A percentile compares a stretch with the other conserved stretches of the same genome.
phyloP scores from a whole-genome alignment of 2,888 invertebrate species.

The Lordiphosa fenestrarum region DNA sequence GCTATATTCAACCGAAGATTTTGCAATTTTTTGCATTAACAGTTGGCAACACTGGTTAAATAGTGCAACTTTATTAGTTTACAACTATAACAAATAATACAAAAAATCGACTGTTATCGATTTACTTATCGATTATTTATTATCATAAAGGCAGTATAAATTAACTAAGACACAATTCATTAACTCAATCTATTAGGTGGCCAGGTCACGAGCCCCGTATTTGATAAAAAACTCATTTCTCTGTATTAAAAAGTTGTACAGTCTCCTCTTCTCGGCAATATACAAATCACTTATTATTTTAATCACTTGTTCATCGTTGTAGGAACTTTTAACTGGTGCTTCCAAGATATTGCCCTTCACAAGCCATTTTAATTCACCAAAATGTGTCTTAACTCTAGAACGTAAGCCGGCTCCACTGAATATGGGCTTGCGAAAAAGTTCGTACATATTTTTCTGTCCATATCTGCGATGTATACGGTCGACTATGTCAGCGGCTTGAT shows the following conservation, averaged over 20 bases:
- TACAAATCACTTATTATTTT: slow-evolving; percentile 33
- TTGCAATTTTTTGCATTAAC: no score
- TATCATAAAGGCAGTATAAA: no score
- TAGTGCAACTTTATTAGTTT: no score
- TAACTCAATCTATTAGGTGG: no score
- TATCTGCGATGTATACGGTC: slow-evolving; percentile 43
- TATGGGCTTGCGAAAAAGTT: slow-evolving; percentile 39
- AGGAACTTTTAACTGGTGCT: slow-evolving; percentile 45
- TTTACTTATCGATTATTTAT: no score
- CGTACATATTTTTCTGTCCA: slow-evolving; percentile 53
- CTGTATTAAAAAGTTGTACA: slow-evolving; percentile 16
- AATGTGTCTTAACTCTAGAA: slow-evolving; percentile 34
- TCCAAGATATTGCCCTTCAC: slow-evolving; percentile 45
- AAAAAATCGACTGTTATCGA: no score
- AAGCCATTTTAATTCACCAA: slow-evolving; percentile 38
- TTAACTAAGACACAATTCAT: no score
- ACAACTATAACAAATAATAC: no score
- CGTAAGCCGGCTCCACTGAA: slow-evolving; percentile 43
- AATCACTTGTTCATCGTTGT: slow-evolving; percentile 38
- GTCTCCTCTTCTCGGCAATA: slow-evolving; percentile 31
- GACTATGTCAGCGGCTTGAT: slow-evolving; percentile 25
- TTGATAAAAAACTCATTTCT: no score
- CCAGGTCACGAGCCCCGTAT: no score
- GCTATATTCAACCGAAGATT: no score
- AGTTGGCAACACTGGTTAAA: no score